A percentile compares a stretch with the other conserved stretches of the same genome.
These are phyloP conservation scores for Montipora capitata DNA, from an alignment of 92 coral and sea anemone genomes.

Conservation along the genomic window DNA sequence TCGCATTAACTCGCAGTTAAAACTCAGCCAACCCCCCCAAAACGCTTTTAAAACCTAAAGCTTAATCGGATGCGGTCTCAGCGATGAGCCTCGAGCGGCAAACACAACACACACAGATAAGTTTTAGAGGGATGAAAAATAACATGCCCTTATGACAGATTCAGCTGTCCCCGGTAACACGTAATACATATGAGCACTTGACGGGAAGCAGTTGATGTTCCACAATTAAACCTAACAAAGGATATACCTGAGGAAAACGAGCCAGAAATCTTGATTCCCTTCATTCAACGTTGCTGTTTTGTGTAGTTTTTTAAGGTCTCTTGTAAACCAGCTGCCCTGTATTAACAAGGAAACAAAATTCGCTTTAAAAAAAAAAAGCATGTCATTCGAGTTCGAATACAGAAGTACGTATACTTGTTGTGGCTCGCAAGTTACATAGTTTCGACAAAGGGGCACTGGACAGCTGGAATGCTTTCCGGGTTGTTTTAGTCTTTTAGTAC, in stretches of 20 bases:
- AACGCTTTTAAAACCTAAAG: no score
- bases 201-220: slow-evolving; percentile 21
- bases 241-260: slow-evolving; percentile 33
- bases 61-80: neutral
- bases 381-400: no score
- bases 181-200: neutral
- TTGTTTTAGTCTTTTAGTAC: no score
- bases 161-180: slow-evolving; percentile 14
- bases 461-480: neutral
- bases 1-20: no score
- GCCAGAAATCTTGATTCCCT: slow-evolving; percentile 17
- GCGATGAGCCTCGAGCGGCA: slow-evolving; percentile 8
- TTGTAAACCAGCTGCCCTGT: slow-evolving; percentile 8
- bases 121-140: slow-evolving; percentile 3
- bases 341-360: neutral
- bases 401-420: neutral
- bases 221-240: slow-evolving; percentile 26
- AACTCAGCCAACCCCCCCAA: no score
- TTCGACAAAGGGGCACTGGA: neutral
- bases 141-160: neutral
- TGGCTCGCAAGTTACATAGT: neutral
- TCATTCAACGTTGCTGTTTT: slow-evolving; percentile 33
- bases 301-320: slow-evolving; percentile 10
- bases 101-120: neutral
- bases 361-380: no score